Conservation (phyloP, 2,797 vertebrate genomes). For the Fistularia tabacaria region DNA sequence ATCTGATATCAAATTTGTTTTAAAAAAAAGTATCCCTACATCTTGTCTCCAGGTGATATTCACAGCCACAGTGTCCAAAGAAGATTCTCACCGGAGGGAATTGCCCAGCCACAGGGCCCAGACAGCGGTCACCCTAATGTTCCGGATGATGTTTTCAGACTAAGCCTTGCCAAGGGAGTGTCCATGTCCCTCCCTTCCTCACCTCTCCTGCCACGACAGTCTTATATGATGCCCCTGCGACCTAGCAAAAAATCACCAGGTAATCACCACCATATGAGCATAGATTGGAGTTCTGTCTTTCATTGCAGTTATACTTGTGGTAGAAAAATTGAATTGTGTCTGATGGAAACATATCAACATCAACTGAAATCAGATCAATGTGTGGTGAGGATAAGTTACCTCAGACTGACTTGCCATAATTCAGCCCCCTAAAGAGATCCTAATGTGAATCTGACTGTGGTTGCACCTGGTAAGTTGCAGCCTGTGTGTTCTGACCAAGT, state of each 20-base stretch:
- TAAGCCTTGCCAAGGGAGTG: slow-evolving; percentile 86
- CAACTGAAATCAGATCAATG: not conserved
- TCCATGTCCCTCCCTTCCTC: slow-evolving; percentile 97
- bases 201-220: slow-evolving; percentile 90
- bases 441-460: not conserved
- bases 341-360: too few species aligned
- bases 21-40: not conserved
- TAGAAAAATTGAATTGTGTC: too few species aligned
- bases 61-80: slow-evolving; percentile 71
- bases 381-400: not conserved
- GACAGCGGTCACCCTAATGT: slow-evolving; percentile 53
- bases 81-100: slow-evolving; percentile 62
- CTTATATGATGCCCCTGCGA: slow-evolving; percentile 83
- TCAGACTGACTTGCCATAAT: not conserved
- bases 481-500: too few species aligned
- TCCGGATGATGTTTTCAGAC: slow-evolving; percentile 79
- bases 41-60: slow-evolving; percentile 75
- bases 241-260: slow-evolving; percentile 93
- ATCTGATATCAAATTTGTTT: not conserved
- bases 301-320: too few species aligned
- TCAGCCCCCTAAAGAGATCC: not conserved
- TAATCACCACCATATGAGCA: slow-evolving; percentile 45
- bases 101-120: slow-evolving; percentile 64
- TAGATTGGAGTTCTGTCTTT: too few species aligned
- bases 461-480: too few species aligned